phyloP scores from a whole-genome alignment of 2,113 vertebrate species.

The Herpetotheres cachinnans region DNA sequence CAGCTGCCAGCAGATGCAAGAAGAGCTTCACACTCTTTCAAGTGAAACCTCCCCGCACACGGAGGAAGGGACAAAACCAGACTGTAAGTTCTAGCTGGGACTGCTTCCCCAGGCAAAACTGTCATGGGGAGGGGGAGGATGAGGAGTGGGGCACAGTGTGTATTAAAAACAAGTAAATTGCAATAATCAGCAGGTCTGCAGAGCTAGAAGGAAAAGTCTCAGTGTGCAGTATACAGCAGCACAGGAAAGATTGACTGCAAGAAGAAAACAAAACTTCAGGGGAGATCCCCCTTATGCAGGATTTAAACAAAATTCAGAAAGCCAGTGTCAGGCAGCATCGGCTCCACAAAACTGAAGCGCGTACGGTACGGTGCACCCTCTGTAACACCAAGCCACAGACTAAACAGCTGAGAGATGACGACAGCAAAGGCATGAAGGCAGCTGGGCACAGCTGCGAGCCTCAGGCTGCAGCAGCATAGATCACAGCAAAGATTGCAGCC shows the following conservation, averaged over 20 bases:
- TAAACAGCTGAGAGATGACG: not conserved
- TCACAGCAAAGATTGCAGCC: rapidly evolving
- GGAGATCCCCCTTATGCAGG: not conserved
- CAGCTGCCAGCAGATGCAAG: not conserved
- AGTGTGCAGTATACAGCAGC: not conserved
- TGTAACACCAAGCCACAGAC: not conserved
- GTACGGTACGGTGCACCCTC: rapidly evolving
- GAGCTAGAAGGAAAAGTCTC: not conserved
- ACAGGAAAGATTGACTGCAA: not conserved
- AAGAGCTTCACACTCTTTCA: not conserved
- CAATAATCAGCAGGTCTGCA: not conserved
- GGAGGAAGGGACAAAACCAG: not conserved
- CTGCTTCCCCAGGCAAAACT: not conserved
- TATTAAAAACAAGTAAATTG: not conserved
- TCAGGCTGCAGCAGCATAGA: rapidly evolving
- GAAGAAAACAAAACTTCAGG: not conserved
- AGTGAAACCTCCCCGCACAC: not conserved
- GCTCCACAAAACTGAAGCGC: not conserved
- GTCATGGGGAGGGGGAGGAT: not conserved
- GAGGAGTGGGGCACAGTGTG: not conserved
- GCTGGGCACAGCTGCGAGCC: not conserved
- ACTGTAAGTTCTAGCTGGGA: not conserved
- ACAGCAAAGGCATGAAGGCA: rapidly evolving
- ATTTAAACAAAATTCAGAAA: not conserved
- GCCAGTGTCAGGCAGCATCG: not conserved